These are phyloP conservation scores for Huso huso DNA, from an alignment of 2,797 vertebrate species.

Conservation along the genomic window DNA sequence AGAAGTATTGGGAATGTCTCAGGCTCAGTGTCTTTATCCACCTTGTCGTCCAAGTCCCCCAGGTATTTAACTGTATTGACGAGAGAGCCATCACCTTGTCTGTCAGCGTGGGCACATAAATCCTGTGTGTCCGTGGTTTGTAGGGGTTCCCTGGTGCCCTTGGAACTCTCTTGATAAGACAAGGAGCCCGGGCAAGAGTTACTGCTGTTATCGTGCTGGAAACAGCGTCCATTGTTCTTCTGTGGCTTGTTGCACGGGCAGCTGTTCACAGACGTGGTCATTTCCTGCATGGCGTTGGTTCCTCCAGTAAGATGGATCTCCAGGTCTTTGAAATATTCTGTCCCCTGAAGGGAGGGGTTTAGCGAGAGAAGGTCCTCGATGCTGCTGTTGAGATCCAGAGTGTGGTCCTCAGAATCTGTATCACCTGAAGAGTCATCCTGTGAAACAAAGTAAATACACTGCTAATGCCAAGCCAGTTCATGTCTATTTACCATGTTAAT, in stretches of 20 bases:
- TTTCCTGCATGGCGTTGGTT: neutral
- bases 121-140: conserved; percentile 20
- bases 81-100: too few species aligned
- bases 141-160: too few species aligned
- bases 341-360: conserved; percentile 60
- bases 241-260: conserved; percentile 1
- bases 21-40: conserved; percentile 34
- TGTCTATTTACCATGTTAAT: too few species aligned
- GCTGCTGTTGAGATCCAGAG: conserved; percentile 52
- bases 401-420: conserved; percentile 54
- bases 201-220: conserved; percentile 12
- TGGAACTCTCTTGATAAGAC: conserved; percentile 32
- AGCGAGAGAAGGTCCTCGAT: conserved; percentile 67
- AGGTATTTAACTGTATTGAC: conserved; percentile 12
- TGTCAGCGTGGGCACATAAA: neutral
- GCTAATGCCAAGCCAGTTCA: too few species aligned
- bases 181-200: conserved; percentile 25
- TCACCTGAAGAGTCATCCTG: conserved; percentile 66
- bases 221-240: neutral
- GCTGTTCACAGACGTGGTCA: conserved; percentile 5
- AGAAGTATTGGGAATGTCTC: conserved; percentile 63
- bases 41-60: conserved; percentile 4
- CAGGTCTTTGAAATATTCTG: conserved; percentile 75
- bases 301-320: conserved; percentile 29
- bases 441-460: neutral